Evolutionary conservation across 2,797 vertebrate genomes (phyloP).

Genomic region (Rhabdophis nuchalis): DNA sequence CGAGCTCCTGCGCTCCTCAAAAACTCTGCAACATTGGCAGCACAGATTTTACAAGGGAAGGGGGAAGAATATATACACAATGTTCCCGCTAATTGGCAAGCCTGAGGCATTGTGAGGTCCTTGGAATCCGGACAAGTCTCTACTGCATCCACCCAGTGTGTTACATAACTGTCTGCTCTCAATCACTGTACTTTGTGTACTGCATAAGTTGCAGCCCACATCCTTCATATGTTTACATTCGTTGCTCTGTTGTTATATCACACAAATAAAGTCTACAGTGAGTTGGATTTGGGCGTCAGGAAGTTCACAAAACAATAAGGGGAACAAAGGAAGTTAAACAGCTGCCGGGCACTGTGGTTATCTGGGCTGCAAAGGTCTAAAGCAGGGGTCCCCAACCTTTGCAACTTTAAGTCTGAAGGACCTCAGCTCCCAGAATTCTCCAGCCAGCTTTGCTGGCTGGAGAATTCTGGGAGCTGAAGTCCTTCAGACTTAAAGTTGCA

Average conservation of each 20-base stretch:
- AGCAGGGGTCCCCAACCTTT: too few relatives aligned
- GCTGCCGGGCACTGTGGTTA: slow-evolving; percentile 5
- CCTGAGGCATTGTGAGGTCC: slow-evolving; percentile 28
- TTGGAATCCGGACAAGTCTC: slow-evolving; percentile 49
- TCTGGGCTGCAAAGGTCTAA: background rate
- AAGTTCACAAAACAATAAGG: slow-evolving; percentile 12
- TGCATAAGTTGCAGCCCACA: background rate
- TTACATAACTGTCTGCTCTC: slow-evolving; percentile 42
- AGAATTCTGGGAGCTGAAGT: too few relatives aligned
- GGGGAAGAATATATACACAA: slow-evolving; percentile 7
- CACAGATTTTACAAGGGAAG: background rate
- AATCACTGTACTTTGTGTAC: slow-evolving; percentile 18
- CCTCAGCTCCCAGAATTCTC: too few relatives aligned
- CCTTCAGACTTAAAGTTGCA: too few relatives aligned
- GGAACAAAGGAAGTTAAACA: slow-evolving; percentile 5
- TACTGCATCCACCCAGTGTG: slow-evolving; percentile 37
- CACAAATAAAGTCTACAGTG: slow-evolving; percentile 21
- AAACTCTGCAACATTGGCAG: slow-evolving; percentile 4
- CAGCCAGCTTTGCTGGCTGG: too few relatives aligned
- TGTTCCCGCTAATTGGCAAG: slow-evolving; percentile 33
- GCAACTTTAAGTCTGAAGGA: too few relatives aligned
- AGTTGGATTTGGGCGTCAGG: slow-evolving; percentile 6
- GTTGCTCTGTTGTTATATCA: slow-evolving; percentile 21
- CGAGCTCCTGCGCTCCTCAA: background rate
- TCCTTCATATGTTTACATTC: slow-evolving; percentile 14